Base-by-base conservation (phyloP, 2,113 vertebrate species). In the Eulemur macaco region DNA sequence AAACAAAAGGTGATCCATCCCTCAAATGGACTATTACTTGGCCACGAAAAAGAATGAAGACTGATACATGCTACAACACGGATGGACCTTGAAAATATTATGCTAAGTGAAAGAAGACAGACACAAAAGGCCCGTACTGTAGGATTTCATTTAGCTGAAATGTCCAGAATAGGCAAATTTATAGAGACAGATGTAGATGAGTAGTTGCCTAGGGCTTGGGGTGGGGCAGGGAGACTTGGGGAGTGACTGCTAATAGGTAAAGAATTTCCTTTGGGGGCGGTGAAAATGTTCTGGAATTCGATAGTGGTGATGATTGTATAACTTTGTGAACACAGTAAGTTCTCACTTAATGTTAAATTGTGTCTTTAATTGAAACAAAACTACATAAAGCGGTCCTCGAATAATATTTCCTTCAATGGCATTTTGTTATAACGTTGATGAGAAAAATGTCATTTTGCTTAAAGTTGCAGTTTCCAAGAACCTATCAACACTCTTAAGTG, bases 281-380 rank as follows among this genome's bases (percentile, higher is more conserved):
- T 47, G 39, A 64, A 89, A 87, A 90, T 58, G n/a, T 82, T 71
- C 73, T 86, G n/a, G 66, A 76, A 77, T 81, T 74, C 63, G 23
- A 77, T 17, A 50, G 64, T 25, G 18, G 17, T 60, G 37, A 74
- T 63, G 73, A 54, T 45, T 86, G 34, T 73, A 47, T 63, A 82
- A 68, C 39, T 85, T 56, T 71, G 39, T 31, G 78, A 89, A 83
- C 78, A 76, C 27, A 47, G 8, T 47, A 47, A 47, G 45, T 20
- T 42, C 73, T 31, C 45, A 17, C 45, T 31, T 76, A 47, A 47
- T 15, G 39, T 45, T 8, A 76, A 76, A 76, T 4, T 9, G 27
- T 5, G 27, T 18, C 27, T 76, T 76, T 74, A 74, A 42, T 18
- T 29, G 73, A 47, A 31, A 76, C 13, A 42, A 45, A 45, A 74